Evolutionary conservation across 2,888 invertebrate genomes (phyloP), one percentile per base, ranked within the genome.

Genomic region (Pseudeuparius sepicola): DNA sequence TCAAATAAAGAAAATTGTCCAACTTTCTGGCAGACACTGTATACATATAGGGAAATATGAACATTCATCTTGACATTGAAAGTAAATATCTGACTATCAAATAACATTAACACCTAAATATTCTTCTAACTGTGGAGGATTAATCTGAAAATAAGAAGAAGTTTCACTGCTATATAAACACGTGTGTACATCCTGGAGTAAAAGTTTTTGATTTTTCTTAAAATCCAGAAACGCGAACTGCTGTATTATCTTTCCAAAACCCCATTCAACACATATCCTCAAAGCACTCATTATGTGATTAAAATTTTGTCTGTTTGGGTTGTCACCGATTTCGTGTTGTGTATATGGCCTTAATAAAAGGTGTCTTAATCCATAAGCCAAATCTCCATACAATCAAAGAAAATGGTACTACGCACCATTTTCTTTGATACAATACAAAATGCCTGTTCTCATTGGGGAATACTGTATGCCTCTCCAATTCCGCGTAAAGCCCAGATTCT

Each of bases 371-470:
- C 33, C 17, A 25, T 33, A 33, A 5, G 24, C 15, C n/a, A 25
- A 25, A 24, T 32, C 37, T 24, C 31, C 34, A 35, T 39, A 35
- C 14, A 39, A 29, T 10, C 29, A 6, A 29, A 6, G 14, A 9
- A 10, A 13, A 13, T 14, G 15, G 10, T 25, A 25, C 26, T 25
- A n/a, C n/a, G n/a, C n/a, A n/a, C n/a, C n/a, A n/a, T n/a, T n/a
- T n/a, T n/a, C n/a, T n/a, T n/a, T n/a, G n/a, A 42, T 34, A 45
- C 13, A 45, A 14, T 14, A 42, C 42, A 39, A 30, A 39, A 11
- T 36, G 26, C 7, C 32, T 20, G 27, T 29, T 13, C 23, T 33
- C 14, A 29, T 26, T 7, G 6, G 20, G 20, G n/a, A 40, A 24
- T 13, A 34, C 24, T 6, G 33, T 37, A 27, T 34, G 32, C 26